Percentiles rank a stretch among this genome's conserved stretches.
Evolutionary conservation across 2,888 invertebrate species (phyloP).

Genomic region (Drosophila differens): DNA sequence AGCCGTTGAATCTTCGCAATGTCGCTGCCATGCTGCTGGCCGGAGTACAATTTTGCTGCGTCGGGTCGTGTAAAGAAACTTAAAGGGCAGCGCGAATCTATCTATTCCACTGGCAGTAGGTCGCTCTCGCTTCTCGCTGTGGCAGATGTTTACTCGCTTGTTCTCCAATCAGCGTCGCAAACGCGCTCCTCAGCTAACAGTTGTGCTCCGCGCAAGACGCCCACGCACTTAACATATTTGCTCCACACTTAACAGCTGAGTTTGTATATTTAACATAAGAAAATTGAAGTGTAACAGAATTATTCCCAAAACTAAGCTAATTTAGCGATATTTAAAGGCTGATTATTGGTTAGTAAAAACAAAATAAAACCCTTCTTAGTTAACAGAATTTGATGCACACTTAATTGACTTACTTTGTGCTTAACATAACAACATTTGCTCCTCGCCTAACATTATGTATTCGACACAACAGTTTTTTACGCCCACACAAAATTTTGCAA

Average conservation of each 20-base stretch:
- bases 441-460: conserved; percentile 31
- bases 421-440: conserved; percentile 13
- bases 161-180: conserved; percentile 8
- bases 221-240: conserved; percentile 23
- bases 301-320: background rate
- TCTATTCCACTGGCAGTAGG: conserved; percentile 69
- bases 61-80: conserved; percentile 78
- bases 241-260: conserved; percentile 15
- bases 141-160: conserved; percentile 66
- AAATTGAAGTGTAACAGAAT: background rate
- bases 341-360: too few species aligned
- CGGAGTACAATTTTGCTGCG: conserved; percentile 81
- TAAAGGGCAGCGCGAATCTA: conserved; percentile 76
- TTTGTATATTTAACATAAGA: background rate
- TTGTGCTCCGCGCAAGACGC: conserved; percentile 32
- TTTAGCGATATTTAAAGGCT: background rate
- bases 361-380: background rate
- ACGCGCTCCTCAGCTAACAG: conserved; percentile 31
- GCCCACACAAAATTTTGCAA: conserved; percentile 37
- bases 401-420: background rate
- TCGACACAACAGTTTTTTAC: conserved; percentile 20
- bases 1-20: conserved; percentile 94
- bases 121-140: conserved; percentile 61
- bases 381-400: background rate
- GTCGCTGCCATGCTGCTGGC: conserved; percentile 95